Evolutionary conservation across 1,140 invertebrate genomes (phyloP).

Genomic region (Dinoponera quadriceps): DNA sequence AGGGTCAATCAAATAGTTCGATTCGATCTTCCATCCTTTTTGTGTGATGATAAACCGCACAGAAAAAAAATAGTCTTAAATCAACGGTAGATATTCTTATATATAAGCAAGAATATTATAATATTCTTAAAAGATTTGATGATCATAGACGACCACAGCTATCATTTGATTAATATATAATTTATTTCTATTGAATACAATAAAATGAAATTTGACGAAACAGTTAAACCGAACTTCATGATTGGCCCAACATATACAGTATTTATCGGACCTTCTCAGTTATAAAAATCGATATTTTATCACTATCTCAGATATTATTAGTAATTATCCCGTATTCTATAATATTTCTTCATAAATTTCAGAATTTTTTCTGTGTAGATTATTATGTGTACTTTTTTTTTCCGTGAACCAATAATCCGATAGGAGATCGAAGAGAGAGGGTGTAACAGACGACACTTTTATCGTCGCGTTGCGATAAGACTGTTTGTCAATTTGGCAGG

Average conservation of each 20-base stretch:
- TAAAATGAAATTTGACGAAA: too few relatives aligned
- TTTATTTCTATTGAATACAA: too few relatives aligned
- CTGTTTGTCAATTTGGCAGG: slow-evolving; percentile 78
- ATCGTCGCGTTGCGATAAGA: slow-evolving; percentile 62
- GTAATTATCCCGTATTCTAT: background rate
- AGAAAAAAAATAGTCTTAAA: too few relatives aligned
- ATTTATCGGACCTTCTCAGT: background rate
- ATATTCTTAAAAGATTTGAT: too few relatives aligned
- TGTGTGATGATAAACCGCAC: too few relatives aligned
- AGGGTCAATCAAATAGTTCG: too few relatives aligned
- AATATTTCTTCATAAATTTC: background rate
- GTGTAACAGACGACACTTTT: slow-evolving; percentile 29
- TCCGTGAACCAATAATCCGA: slow-evolving; percentile 12
- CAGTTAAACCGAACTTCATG: too few relatives aligned
- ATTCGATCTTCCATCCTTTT: background rate
- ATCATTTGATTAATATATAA: too few relatives aligned
- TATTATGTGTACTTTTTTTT: background rate
- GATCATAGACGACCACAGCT: too few relatives aligned
- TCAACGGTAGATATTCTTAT: too few relatives aligned
- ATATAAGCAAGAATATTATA: too few relatives aligned
- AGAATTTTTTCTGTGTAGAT: background rate
- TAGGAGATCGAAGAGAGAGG: slow-evolving; percentile 6
- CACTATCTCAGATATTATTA: background rate
- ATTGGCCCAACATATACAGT: too few relatives aligned
- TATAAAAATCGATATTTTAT: slow-evolving; percentile 6